Base-by-base conservation (phyloP, 1,140 invertebrate species). In the Caenorhabditis remanei region DNA sequence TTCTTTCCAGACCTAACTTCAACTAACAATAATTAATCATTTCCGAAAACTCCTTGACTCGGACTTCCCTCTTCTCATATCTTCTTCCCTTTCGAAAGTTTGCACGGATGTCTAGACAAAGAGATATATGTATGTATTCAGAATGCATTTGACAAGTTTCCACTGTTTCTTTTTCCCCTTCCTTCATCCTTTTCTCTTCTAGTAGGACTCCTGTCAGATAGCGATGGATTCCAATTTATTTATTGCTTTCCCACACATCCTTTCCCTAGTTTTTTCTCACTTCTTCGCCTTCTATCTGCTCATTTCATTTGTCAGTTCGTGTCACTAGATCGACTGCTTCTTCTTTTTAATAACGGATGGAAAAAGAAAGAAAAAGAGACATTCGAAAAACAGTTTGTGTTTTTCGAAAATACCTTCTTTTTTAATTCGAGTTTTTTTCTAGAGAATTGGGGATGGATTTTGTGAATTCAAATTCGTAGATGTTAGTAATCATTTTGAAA, bases 181-280 rank as follows among this genome's bases (percentile, higher is more conserved):
- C 19, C 19, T n/a, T 46, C 16, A 46, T 3, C 19, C 14, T 46
- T 46, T 46, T 46, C 7, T 19, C 9, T 7, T 71, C 14, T 46
- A 16, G 32, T 24, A n/a, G 24, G 9, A 19, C 11, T 71, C 65
- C n/a, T 79, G 71, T 50, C 71, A 79, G 71, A 79, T 50, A 50
- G 46, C 11, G 55, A 71, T 46, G n/a, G 71, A 79, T 79, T 79
- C 71, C 71, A 79, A 79, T 50, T 79, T 79, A 79, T 79, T 79
- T 79, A 79, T 79, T 79, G 71, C 71, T 79, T 79, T 79, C 71
- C 46, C 71, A 79, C 71, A 79, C 71, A 50, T 79, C 71, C n/a
- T 79, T 79, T 11, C 50, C 50, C 32, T 32, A 32, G 32, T 6
- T 53, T 53, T n/a, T 50, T 79, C 71, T 63, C 61, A 32, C 21